Percentiles rank a stretch among this genome's conserved stretches.
phyloP scores from a whole-genome alignment of 1,140 invertebrate species.

The Pteromalus puparum region DNA sequence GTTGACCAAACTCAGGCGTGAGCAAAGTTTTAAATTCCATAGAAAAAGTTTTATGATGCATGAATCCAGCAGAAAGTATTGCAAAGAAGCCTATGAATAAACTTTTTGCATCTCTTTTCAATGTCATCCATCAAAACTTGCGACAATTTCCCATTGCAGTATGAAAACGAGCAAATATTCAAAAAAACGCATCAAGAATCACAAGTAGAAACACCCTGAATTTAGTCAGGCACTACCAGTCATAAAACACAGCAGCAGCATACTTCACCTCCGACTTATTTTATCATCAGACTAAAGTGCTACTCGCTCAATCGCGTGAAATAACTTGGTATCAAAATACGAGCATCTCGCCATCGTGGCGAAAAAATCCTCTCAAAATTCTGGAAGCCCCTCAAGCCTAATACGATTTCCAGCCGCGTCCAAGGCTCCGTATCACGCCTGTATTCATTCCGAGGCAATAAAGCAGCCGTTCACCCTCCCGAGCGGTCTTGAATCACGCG shows the following conservation, averaged over 20 bases:
- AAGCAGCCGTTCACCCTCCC: background rate
- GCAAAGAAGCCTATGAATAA: background rate
- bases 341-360: no score
- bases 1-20: background rate
- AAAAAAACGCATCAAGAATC: no score
- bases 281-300: background rate
- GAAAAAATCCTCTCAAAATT: background rate
- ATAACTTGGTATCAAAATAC: background rate
- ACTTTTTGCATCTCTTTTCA: background rate
- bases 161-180: no score
- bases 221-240: no score
- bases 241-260: no score
- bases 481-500: background rate
- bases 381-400: background rate
- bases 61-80: background rate
- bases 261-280: no score
- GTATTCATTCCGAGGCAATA: background rate
- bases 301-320: background rate
- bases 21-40: background rate
- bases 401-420: background rate
- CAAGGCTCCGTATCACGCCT: background rate
- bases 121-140: background rate
- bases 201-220: no score
- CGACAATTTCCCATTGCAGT: no score
- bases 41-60: background rate